phyloP scores from a whole-genome alignment of 2,888 invertebrate genomes.

The Omphaloscelis lunosa region DNA sequence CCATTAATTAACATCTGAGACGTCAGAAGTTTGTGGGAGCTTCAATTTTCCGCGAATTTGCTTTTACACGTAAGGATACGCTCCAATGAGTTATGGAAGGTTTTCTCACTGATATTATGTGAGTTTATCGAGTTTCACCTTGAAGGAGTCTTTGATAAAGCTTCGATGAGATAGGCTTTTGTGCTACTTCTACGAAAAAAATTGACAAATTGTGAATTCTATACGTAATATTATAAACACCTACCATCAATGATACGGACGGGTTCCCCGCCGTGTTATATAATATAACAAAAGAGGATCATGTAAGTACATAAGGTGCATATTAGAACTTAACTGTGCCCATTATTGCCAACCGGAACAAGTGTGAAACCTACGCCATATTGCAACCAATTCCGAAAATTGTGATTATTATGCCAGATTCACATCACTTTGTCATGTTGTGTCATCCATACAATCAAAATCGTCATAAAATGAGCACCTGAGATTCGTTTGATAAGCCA shows the following conservation, averaged over 20 bases:
- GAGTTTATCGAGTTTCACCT: slow-evolving; percentile 8
- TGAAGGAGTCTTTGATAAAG: not conserved
- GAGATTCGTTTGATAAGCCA: no score
- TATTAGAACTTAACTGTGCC: not conserved
- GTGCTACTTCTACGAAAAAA: not conserved
- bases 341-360: no score
- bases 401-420: not conserved
- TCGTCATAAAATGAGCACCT: no score
- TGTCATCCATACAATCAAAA: not conserved
- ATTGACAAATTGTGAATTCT: not conserved
- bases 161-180: not conserved
- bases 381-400: not conserved
- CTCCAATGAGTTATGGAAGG: slow-evolving; percentile 26
- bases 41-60: slow-evolving; percentile 60
- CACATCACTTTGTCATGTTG: not conserved
- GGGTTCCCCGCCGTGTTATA: no score
- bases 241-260: not conserved
- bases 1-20: slow-evolving; percentile 11
- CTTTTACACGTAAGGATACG: slow-evolving; percentile 25
- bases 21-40: slow-evolving; percentile 34
- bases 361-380: no score
- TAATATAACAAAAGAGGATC: no score
- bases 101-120: slow-evolving; percentile 13
- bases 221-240: no score
- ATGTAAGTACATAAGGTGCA: not conserved